phyloP scores from a whole-genome alignment of 2,888 invertebrate species.

The Drosophila nr. perissopoda region DNA sequence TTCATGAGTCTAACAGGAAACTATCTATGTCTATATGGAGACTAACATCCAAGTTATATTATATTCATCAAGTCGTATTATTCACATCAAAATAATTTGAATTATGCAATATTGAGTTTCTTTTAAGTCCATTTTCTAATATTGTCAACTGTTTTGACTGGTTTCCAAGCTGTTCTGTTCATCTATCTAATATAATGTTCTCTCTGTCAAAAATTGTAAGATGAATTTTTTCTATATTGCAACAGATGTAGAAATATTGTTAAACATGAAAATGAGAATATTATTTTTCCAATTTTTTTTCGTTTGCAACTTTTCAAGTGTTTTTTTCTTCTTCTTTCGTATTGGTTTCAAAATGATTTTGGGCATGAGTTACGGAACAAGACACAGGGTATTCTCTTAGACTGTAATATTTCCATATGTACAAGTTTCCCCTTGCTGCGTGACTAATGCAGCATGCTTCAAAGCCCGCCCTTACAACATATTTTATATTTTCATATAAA shows the following conservation, averaged over 20 bases:
- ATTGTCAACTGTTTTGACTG: neutral
- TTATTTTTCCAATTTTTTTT: neutral
- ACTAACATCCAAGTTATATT: neutral
- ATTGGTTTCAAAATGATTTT: neutral
- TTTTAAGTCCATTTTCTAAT: neutral
- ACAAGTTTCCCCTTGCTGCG: neutral
- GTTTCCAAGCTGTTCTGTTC: neutral
- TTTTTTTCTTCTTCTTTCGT: neutral
- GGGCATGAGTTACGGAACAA: neutral
- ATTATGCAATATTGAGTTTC: neutral
- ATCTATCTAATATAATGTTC: too few relatives aligned
- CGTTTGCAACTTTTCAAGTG: neutral
- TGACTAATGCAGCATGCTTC: conserved; percentile 18
- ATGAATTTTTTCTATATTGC: neutral
- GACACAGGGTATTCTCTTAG: conserved; percentile 12
- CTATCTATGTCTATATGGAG: neutral
- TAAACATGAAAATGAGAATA: neutral
- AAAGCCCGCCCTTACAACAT: conserved; percentile 16
- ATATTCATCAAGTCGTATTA: neutral
- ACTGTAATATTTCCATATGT: neutral
- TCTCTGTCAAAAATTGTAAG: neutral
- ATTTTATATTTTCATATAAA: conserved; percentile 64
- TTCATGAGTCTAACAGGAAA: neutral
- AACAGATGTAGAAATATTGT: neutral
- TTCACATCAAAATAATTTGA: neutral